Conservation (phyloP, 2,888 invertebrate species). For the Sminthurides aquaticus region DNA sequence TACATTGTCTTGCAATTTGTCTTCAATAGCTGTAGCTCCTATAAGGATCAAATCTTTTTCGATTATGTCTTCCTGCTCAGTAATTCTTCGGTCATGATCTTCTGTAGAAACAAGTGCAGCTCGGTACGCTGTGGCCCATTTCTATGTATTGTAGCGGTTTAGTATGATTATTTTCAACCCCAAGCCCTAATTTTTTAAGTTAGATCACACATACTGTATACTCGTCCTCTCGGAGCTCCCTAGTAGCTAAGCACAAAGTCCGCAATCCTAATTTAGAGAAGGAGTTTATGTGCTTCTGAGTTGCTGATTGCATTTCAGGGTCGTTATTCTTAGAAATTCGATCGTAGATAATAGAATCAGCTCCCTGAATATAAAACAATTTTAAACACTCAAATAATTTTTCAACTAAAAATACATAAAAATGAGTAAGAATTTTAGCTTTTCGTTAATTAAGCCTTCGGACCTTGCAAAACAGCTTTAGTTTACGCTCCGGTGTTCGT, state of each 20-base stretch:
- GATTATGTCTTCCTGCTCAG: conserved; percentile 84
- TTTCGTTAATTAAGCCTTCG: neutral
- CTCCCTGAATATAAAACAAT: conserved; percentile 54
- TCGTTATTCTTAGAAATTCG: conserved; percentile 30
- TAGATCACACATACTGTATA: conserved; percentile 64
- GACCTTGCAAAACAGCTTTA: conserved; percentile 42
- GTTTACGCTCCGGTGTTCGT: conserved; percentile 64
- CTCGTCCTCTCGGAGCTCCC: conserved; percentile 66
- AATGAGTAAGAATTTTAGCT: neutral
- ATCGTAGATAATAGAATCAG: conserved; percentile 72
- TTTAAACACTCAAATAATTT: neutral
- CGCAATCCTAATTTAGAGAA: conserved; percentile 89
- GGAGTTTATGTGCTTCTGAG: conserved; percentile 76
- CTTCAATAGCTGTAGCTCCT: conserved; percentile 97
- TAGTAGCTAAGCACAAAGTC: conserved; percentile 85
- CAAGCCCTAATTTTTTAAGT: too few relatives aligned
- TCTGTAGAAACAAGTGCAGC: conserved; percentile 75
- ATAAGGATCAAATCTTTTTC: conserved; percentile 80
- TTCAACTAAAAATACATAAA: too few relatives aligned
- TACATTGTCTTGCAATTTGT: conserved; percentile 76
- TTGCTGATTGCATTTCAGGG: conserved; percentile 46
- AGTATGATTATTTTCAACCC: too few relatives aligned
- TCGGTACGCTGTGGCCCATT: conserved; percentile 79
- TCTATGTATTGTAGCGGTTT: conserved; percentile 48
- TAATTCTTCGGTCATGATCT: conserved; percentile 78